Base-by-base conservation (phyloP, 2,888 invertebrate species). In the Orthosia cruda region DNA sequence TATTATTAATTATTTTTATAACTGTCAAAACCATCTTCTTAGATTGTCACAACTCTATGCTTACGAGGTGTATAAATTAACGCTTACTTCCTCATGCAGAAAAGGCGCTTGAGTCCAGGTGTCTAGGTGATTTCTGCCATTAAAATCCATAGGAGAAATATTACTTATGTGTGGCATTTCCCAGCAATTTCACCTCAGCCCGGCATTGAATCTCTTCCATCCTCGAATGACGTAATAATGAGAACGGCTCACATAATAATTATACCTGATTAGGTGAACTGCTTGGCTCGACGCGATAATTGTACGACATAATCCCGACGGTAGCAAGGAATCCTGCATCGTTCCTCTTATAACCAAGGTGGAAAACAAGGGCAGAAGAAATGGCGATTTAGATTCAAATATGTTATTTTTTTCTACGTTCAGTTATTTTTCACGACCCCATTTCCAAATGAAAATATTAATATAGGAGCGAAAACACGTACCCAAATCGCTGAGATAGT, bases 261-360 rank as follows among this genome's bases (percentile, higher is more conserved):
- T 66, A 54, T 40, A 70, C 16, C 49, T 45, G 58, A 76, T 58
- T 81, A 70, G 40, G 16, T 57, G 55, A 65, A 65, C 23, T 75
- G 47, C 62, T 76, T 69, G 20, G 26, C 55, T 49, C 52, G 32
- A 7, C 26, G 49, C 69, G 20, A 40, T 58, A 57, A 69, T 76
- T 52, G 62, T 20, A 54, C 12, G 67, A 80, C 58, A 74, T 78
- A 63, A 74, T 67, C 66, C 47, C 58, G 63, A 58, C 9, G 50
- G 47, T 4, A n/a, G 50, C 20, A 20, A 13, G 16, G 40, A 78
- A 12, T 55, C 20, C n/a, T 12, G 20, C 23, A 20, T 45, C 7
- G 5, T 15, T 49, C 15, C 32, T 52, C 15, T 11, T 23, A n/a
- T n/a, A 32, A 26, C 15, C 47, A 47, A n/a, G n/a, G n/a, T n/a